These are phyloP conservation scores for Diceros bicornis DNA, from an alignment of 2,797 vertebrate genomes.

Conservation along the genomic window DNA sequence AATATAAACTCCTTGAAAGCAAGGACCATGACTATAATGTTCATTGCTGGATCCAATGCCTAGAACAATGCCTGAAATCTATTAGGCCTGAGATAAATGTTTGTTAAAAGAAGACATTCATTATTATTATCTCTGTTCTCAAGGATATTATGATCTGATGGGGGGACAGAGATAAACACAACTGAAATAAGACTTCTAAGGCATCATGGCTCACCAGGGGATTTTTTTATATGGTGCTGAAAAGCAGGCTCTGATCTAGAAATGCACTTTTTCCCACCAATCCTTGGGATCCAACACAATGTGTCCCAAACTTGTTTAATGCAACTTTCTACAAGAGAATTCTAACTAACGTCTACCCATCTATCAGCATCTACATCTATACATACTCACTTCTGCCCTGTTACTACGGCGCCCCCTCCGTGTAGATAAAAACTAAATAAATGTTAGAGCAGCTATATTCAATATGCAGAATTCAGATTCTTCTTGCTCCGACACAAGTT, in stretches of 20 bases:
- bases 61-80: background rate
- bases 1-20: background rate
- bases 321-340: conserved; percentile 27
- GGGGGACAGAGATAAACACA: background rate
- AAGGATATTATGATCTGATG: background rate
- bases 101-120: background rate
- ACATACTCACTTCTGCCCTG: background rate
- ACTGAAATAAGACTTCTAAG: conserved; percentile 51
- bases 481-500: conserved; percentile 17
- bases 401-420: background rate
- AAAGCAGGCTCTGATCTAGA: background rate
- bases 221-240: background rate
- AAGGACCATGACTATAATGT: background rate
- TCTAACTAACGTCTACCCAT: background rate
- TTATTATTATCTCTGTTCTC: conserved; percentile 3
- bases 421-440: conserved; percentile 37
- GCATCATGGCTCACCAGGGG: background rate
- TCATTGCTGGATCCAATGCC: background rate
- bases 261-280: conserved; percentile 3
- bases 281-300: background rate
- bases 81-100: background rate
- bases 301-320: background rate
- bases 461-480: background rate
- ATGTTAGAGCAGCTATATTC: conserved; percentile 3
- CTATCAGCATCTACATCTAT: background rate